Conservation (phyloP, 2,797 vertebrate genomes). For the Pangasius krempfi region DNA sequence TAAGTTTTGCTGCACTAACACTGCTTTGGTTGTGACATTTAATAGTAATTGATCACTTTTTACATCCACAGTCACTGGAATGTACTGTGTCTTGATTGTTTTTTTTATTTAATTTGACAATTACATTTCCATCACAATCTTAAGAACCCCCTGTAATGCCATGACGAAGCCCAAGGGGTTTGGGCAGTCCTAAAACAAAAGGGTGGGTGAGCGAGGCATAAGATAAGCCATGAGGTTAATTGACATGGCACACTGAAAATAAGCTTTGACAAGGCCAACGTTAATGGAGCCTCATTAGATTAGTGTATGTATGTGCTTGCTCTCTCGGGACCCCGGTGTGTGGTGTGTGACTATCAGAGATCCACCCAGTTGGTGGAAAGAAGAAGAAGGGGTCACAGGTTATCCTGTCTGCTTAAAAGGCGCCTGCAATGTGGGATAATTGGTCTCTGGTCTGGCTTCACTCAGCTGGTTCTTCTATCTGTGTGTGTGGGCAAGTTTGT, state of each 20-base stretch:
- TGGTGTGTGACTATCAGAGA: conserved; percentile 1
- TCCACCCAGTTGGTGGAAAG: conserved; percentile 15
- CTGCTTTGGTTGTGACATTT: background rate
- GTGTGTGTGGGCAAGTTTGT: background rate
- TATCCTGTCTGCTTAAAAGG: conserved; percentile 32
- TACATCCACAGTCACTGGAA: background rate
- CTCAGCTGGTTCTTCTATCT: conserved; percentile 10
- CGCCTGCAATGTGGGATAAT: conserved; percentile 45
- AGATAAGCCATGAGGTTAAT: conserved; percentile 30
- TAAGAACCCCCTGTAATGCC: background rate
- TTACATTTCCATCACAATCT: background rate
- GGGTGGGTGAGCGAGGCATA: background rate
- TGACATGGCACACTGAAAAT: conserved; percentile 11
- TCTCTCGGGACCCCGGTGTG: background rate
- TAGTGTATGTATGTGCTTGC: conserved; percentile 9
- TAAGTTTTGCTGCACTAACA: background rate
- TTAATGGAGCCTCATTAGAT: conserved; percentile 44
- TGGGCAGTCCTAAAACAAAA: background rate
- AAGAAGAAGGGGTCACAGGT: conserved; percentile 36
- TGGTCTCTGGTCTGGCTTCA: conserved; percentile 36
- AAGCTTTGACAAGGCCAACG: conserved; percentile 20
- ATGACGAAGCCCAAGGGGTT: background rate
- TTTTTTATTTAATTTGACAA: background rate
- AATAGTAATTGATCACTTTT: conserved; percentile 1
- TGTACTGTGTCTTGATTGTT: background rate